Percentiles rank a stretch among this genome's conserved stretches.
These are phyloP conservation scores for Paramormyrops kingsleyae DNA, from an alignment of 2,113 vertebrate species.

Conservation along the genomic window DNA sequence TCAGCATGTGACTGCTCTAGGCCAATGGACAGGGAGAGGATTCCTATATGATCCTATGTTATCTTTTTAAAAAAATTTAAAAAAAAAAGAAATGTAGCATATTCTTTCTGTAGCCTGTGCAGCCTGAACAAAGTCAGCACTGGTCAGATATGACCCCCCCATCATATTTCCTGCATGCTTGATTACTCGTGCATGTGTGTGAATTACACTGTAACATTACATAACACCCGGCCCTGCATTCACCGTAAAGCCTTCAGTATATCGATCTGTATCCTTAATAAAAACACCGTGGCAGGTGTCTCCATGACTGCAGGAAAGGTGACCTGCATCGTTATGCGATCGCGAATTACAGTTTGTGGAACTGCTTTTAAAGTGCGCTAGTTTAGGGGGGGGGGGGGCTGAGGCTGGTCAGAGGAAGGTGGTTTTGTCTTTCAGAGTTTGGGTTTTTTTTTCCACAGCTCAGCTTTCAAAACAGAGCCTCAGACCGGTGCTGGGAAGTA, in stretches of 20 bases:
- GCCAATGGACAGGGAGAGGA: background rate
- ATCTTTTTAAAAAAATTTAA: too few relatives aligned
- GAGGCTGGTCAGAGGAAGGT: background rate
- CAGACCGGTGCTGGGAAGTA: background rate
- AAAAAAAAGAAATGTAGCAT: background rate
- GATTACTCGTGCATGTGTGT: background rate
- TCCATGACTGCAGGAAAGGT: constrained; percentile 53
- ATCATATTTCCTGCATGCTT: background rate
- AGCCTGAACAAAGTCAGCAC: background rate
- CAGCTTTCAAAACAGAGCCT: background rate
- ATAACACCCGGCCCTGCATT: background rate
- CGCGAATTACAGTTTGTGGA: constrained; percentile 43
- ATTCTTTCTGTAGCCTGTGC: background rate
- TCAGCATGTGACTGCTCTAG: background rate
- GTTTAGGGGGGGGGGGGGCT: background rate
- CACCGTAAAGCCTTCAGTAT: constrained; percentile 44
- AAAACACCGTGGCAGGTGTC: constrained; percentile 62
- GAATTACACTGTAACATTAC: constrained; percentile 40
- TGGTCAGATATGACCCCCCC: background rate
- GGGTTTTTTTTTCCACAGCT: background rate
- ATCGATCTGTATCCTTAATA: constrained; percentile 69
- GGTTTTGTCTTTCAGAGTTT: constrained; percentile 4
- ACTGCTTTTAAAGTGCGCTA: constrained; percentile 42
- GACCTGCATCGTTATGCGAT: constrained; percentile 49
- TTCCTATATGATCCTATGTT: background rate